Evolutionary conservation across 2,888 invertebrate species (phyloP).

Genomic region (Drosophila maculinotata): DNA sequence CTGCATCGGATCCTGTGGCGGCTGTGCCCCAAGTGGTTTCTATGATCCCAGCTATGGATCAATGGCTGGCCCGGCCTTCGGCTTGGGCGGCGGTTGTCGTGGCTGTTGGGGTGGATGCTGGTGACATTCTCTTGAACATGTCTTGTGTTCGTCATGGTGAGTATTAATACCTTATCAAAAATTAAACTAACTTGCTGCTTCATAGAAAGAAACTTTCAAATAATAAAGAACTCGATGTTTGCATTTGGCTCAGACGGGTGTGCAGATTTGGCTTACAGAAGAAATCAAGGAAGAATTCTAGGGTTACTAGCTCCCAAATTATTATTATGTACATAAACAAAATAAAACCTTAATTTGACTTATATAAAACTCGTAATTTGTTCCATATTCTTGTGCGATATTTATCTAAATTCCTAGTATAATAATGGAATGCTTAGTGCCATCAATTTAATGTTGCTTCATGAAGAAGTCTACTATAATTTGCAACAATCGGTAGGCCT

Average conservation of each 20-base stretch:
- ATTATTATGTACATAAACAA: constrained; percentile 21
- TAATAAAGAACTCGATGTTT: neutral
- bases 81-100: constrained; percentile 45
- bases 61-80: constrained; percentile 44
- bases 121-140: constrained; percentile 2
- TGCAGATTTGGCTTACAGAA: constrained; percentile 33
- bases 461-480: neutral
- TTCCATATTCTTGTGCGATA: neutral
- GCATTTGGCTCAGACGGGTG: constrained; percentile 6
- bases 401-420: neutral
- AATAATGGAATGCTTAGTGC: no score
- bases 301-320: constrained; percentile 3
- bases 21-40: constrained; percentile 61
- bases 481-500: no score
- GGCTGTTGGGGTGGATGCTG: constrained; percentile 57
- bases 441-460: neutral
- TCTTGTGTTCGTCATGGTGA: neutral
- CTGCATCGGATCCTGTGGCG: constrained; percentile 53
- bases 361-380: neutral
- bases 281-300: constrained; percentile 40
- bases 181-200: no score
- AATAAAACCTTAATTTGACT: constrained; percentile 2
- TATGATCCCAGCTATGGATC: constrained; percentile 56
- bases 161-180: neutral
- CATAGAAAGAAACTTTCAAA: no score